Conservation (phyloP, 1,140 invertebrate genomes). For the Paramacrobiotus metropolitanus region DNA sequence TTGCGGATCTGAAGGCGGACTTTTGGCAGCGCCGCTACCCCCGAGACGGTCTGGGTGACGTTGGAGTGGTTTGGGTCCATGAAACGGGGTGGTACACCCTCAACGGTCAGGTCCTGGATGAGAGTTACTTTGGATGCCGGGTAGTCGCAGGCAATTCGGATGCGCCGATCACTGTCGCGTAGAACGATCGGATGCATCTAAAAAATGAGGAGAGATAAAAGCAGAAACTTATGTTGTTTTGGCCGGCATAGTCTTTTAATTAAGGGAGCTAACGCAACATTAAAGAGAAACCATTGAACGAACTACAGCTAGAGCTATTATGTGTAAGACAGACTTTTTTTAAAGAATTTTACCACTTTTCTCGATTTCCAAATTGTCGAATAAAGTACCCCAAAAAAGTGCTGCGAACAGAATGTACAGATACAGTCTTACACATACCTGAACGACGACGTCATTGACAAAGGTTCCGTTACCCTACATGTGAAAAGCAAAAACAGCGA, state of each 20-base stretch:
- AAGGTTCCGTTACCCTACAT: constrained; percentile 23
- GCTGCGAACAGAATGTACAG: no score
- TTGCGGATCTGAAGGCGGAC: constrained; percentile 3
- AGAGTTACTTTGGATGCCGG: not conserved
- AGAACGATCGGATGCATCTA: constrained; percentile 29
- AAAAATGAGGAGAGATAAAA: no score
- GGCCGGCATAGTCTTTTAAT: no score
- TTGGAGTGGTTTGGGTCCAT: not conserved
- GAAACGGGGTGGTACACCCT: not conserved
- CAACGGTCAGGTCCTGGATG: not conserved
- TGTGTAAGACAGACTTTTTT: no score
- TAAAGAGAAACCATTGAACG: no score
- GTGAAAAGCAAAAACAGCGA: constrained; percentile 1
- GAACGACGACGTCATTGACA: constrained; percentile 29
- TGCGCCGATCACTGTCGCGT: constrained; percentile 28
- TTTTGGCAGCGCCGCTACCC: not conserved
- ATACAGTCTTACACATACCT: no score
- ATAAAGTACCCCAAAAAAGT: no score
- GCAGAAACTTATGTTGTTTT: no score
- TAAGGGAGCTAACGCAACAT: no score
- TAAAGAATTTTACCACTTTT: no score
- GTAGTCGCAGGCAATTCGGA: constrained; percentile 25
- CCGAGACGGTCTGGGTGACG: constrained; percentile 1
- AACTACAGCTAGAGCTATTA: no score
- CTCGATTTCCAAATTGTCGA: no score